Percentiles rank a stretch among this genome's conserved stretches.
Evolutionary conservation across 1,140 invertebrate genomes (phyloP).

Genomic region (Heterodera schachtii): DNA sequence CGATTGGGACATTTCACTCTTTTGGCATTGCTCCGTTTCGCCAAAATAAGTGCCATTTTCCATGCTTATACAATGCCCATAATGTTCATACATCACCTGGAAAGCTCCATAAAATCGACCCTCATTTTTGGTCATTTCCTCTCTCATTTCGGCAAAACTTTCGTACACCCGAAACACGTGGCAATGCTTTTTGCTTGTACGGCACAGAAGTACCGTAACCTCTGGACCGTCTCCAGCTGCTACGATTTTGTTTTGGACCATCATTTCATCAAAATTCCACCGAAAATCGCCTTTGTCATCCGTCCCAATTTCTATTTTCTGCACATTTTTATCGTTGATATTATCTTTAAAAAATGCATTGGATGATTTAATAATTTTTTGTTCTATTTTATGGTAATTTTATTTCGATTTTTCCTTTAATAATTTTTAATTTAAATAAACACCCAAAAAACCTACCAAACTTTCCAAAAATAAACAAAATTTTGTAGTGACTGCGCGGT

Average conservation of each 20-base stretch:
- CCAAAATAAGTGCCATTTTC: no score
- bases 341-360: neutral
- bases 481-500: neutral
- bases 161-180: neutral
- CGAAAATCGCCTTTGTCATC: neutral
- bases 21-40: no score
- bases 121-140: neutral
- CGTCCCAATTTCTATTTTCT: neutral
- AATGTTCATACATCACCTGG: neutral
- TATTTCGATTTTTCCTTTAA: no score
- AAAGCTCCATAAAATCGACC: neutral
- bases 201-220: neutral
- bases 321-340: neutral
- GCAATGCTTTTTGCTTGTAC: neutral
- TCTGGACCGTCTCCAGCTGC: neutral
- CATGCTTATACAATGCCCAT: no score
- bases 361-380: no score
- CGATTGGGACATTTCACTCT: no score
- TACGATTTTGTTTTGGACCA: neutral
- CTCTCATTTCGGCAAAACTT: neutral
- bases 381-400: no score
- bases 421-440: neutral
- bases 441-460: neutral
- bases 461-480: neutral
- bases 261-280: neutral